Evolutionary conservation across 2,888 invertebrate species (phyloP).

Genomic region (Acanthopleura granulata): DNA sequence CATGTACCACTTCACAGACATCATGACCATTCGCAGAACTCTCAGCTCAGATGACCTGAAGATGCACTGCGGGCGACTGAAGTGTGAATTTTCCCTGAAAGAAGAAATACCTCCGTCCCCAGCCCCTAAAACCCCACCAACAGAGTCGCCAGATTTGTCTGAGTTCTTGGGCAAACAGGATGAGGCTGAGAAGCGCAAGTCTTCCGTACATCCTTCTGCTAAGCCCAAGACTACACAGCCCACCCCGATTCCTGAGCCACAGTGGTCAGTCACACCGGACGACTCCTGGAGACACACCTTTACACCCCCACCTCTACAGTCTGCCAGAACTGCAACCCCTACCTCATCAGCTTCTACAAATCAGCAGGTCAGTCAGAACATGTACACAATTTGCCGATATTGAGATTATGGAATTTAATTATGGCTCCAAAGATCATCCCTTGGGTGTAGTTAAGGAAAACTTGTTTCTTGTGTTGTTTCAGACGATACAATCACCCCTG

Average conservation of each 20-base stretch:
- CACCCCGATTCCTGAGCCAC: background rate
- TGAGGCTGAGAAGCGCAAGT: too few species aligned
- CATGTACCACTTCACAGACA: conserved; percentile 56
- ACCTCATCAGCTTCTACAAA: conserved; percentile 22
- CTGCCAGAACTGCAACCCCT: conserved; percentile 19
- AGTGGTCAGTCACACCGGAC: background rate
- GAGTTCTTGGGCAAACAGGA: background rate
- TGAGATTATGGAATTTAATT: too few species aligned
- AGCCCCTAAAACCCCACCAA: conserved; percentile 25
- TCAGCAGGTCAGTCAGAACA: background rate
- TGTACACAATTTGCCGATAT: too few species aligned
- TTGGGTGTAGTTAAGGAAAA: too few species aligned
- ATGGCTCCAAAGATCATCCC: too few species aligned
- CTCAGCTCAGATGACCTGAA: conserved; percentile 53
- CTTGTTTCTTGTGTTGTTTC: too few species aligned
- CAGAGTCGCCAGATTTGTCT: background rate
- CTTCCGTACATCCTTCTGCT: background rate
- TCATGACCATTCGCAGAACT: conserved; percentile 56
- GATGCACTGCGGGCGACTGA: conserved; percentile 65
- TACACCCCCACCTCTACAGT: background rate
- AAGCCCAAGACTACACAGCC: background rate
- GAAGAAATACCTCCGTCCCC: conserved; percentile 31
- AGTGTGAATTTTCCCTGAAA: conserved; percentile 49
- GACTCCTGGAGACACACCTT: background rate
- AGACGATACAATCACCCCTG: conserved; percentile 49